A percentile compares a stretch with the other conserved stretches of the same genome.
phyloP scores from a whole-genome alignment of 1,140 invertebrate species.

The Saxidomus purpurata region DNA sequence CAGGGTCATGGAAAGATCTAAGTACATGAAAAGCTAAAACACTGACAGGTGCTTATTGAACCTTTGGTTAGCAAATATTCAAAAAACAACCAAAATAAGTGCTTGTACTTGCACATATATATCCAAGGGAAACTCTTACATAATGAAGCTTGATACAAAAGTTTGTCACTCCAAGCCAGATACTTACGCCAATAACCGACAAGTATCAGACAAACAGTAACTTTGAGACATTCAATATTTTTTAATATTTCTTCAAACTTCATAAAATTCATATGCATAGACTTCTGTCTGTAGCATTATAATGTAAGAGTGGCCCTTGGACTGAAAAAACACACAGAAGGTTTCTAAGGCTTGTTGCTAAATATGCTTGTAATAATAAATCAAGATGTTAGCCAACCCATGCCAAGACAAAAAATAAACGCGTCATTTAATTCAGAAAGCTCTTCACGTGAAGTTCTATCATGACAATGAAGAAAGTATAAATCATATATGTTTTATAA shows the following conservation, averaged over 20 bases:
- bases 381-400: slow-evolving; percentile 20
- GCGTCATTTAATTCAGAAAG: background rate
- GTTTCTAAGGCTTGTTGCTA: slow-evolving; percentile 14
- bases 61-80: slow-evolving; percentile 31
- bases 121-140: background rate
- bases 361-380: slow-evolving; percentile 20
- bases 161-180: too few species aligned
- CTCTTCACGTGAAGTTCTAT: background rate
- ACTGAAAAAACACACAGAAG: slow-evolving; percentile 15
- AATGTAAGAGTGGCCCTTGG: slow-evolving; percentile 1
- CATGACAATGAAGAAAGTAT: too few species aligned
- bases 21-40: slow-evolving; percentile 23
- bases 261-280: too few species aligned
- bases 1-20: slow-evolving; percentile 10
- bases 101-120: background rate
- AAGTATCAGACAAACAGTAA: too few species aligned
- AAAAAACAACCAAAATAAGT: slow-evolving; percentile 37
- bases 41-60: slow-evolving; percentile 1
- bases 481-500: too few species aligned
- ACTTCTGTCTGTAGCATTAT: background rate
- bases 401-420: slow-evolving; percentile 13
- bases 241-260: too few species aligned
- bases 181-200: too few species aligned
- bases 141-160: background rate
- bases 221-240: too few species aligned